Base-by-base conservation (phyloP, 2,797 vertebrate species). In the Pygocentrus nattereri region DNA sequence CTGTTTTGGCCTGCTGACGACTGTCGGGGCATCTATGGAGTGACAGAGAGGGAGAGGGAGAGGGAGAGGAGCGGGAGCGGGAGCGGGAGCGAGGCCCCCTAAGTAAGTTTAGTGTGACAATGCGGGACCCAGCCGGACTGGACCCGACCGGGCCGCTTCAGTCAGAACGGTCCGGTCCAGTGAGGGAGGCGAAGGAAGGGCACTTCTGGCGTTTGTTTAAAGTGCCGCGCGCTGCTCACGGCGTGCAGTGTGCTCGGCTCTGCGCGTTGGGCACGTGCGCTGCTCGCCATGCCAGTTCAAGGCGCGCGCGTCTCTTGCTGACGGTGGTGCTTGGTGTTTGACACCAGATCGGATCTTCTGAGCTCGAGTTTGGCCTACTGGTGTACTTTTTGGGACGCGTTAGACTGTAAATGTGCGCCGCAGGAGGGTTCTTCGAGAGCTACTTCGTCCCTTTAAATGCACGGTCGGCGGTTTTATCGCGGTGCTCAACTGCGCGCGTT, bases 21-120 rank as follows among this genome's bases (percentile, higher is more conserved):
- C 23, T 73, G 79, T 64, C 72, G 71, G 25, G 65, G 76, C 78
- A 54, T 68, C 44, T 74, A 68, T 56, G 2, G 54, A 79, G 18
- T 62, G 78, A 81, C 67, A 41, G 34, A 38, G 62, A 12, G 6
- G 11, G 18, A 11, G 62, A 41, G 62, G 4, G 31, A 65, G 31
- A 75, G 73, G n/a, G 62, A 11, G 31, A 4, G 16, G 61, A 1
- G 3, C 16, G 13, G 19, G 15, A 80, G 70, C 15, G 16, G 54
- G 21, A 56, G 52, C 1, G 52, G 10, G 52, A 10, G 19, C 2
- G 6, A 7, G 80, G 64, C 69, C 54, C 62, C 54, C 81, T 83
- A 38, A 74, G 54, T 76, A 88, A 88, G 87, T 88, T 88, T 73
- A 23, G 38, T 31, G 74, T 79, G 83, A 81, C 76, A 77, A 58